phyloP scores from a whole-genome alignment of 2,888 invertebrate genomes.

The Stramonita haemastoma region DNA sequence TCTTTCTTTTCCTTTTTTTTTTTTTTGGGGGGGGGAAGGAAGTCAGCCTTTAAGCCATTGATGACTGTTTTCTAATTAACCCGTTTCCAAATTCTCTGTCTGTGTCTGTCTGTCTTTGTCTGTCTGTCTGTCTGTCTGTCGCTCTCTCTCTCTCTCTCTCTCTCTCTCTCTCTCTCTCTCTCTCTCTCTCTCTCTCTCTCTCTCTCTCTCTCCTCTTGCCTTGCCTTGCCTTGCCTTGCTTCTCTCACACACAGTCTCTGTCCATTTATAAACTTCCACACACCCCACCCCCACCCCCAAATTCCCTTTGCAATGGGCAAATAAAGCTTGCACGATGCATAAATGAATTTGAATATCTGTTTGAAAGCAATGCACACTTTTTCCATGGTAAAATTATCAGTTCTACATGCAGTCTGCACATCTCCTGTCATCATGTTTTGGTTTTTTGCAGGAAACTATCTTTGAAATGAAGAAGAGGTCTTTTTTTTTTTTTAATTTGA shows the following conservation, averaged over 20 bases:
- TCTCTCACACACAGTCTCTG: background rate
- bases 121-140: background rate
- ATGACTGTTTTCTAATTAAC: too few species aligned
- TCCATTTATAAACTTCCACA: background rate
- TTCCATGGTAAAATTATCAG: too few species aligned
- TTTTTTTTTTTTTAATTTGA: background rate
- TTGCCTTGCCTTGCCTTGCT: background rate
- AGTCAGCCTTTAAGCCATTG: too few species aligned
- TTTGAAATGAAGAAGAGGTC: background rate
- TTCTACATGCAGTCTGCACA: background rate
- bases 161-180: background rate
- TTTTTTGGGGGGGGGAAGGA: background rate
- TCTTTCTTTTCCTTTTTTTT: background rate
- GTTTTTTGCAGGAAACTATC: background rate
- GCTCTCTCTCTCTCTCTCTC: background rate
- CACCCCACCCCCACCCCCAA: background rate
- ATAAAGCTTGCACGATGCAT: too few species aligned
- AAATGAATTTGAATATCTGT: background rate
- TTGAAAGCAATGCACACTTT: background rate
- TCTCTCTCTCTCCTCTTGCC: slow-evolving; percentile 20
- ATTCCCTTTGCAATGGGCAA: background rate
- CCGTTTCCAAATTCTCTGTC: too few species aligned
- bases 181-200: background rate
- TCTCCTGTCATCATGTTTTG: background rate
- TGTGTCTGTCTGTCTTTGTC: background rate